phyloP scores from a whole-genome alignment of 2,797 vertebrate genomes.

The Gouania willdenowi region DNA sequence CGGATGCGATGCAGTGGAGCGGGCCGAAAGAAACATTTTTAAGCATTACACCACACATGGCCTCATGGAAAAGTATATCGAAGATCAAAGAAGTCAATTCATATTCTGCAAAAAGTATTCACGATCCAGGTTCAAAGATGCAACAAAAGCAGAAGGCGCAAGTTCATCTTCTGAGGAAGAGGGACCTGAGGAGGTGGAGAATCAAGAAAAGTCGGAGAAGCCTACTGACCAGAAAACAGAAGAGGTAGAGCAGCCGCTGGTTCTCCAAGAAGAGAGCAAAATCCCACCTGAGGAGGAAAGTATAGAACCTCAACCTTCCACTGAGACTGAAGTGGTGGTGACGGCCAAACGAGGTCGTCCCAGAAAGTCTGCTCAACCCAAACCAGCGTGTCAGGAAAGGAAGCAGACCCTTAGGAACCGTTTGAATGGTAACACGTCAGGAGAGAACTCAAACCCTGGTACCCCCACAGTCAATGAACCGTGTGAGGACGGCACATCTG shows the following conservation, averaged over 20 bases:
- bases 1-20: slow-evolving; percentile 89
- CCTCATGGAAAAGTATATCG: slow-evolving; percentile 89
- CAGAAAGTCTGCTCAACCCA: slow-evolving; percentile 66
- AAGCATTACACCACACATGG: slow-evolving; percentile 96
- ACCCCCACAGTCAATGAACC: slow-evolving; percentile 76
- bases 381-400: slow-evolving; percentile 65
- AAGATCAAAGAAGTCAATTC: slow-evolving; percentile 89
- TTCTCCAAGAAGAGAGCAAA: slow-evolving; percentile 63
- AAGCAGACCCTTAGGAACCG: slow-evolving; percentile 71
- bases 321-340: slow-evolving; percentile 44
- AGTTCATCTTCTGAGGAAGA: slow-evolving; percentile 61
- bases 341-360: slow-evolving; percentile 73
- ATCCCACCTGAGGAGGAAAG: slow-evolving; percentile 56
- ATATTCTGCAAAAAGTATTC: slow-evolving; percentile 88
- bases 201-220: too few relatives aligned
- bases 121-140: slow-evolving; percentile 73
- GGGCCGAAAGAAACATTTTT: slow-evolving; percentile 90
- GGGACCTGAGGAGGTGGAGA: slow-evolving; percentile 41
- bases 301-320: slow-evolving; percentile 61
- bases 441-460: slow-evolving; percentile 82
- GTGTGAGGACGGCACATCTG: slow-evolving; percentile 75
- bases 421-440: slow-evolving; percentile 58
- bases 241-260: too few relatives aligned
- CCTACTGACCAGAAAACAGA: slow-evolving; percentile 44
- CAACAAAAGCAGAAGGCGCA: slow-evolving; percentile 60